Conservation (phyloP, 1,140 invertebrate genomes). For the Euglossa dilemma region DNA sequence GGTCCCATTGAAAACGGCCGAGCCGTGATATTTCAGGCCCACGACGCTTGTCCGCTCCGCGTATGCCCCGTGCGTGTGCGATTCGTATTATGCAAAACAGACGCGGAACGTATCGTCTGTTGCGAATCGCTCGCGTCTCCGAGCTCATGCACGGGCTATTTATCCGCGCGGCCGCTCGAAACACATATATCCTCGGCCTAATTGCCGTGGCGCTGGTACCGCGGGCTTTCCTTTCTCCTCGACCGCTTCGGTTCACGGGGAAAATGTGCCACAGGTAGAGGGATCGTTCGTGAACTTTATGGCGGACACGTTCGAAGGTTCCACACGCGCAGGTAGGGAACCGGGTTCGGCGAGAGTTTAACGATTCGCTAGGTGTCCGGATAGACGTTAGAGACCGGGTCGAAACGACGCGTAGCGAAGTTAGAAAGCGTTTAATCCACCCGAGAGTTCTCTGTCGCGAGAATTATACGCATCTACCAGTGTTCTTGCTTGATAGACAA, state of each 20-base stretch:
- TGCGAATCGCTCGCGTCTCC: conserved; percentile 58
- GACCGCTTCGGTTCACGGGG: conserved; percentile 15
- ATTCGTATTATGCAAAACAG: conserved; percentile 69
- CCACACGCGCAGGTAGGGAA: neutral
- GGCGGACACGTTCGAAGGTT: neutral
- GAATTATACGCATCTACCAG: too few species aligned
- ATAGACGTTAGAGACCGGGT: neutral
- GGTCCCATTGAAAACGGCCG: conserved; percentile 58
- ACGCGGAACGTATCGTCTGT: conserved; percentile 65
- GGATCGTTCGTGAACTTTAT: neutral
- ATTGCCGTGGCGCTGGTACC: conserved; percentile 31
- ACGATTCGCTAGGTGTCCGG: neutral
- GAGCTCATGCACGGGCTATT: conserved; percentile 5
- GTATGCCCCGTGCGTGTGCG: conserved; percentile 9
- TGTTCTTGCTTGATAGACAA: too few species aligned
- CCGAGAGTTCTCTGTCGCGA: too few species aligned
- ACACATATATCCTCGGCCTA: conserved; percentile 32
- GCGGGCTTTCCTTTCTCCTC: conserved; percentile 36
- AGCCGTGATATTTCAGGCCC: conserved; percentile 70
- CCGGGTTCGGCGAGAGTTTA: neutral
- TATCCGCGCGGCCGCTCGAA: neutral
- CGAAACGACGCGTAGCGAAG: too few species aligned
- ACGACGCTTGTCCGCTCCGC: conserved; percentile 49
- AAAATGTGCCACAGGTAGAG: conserved; percentile 1
- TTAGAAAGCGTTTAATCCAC: too few species aligned